These are phyloP conservation scores for Muntiacus reevesi DNA, from an alignment of 2,113 vertebrate species.

Conservation along the genomic window DNA sequence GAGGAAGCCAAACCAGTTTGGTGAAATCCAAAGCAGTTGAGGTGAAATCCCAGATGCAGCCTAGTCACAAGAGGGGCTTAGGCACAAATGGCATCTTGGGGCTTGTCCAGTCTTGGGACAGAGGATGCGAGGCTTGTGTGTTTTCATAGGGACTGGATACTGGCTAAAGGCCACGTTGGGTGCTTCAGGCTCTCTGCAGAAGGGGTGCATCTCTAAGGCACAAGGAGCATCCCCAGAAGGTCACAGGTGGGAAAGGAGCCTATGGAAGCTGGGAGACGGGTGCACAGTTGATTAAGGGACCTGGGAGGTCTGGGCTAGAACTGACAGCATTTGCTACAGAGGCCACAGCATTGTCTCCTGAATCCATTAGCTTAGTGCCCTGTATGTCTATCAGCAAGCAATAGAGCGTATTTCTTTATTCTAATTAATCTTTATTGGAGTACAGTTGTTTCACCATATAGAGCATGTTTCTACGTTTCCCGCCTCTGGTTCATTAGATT, in stretches of 20 bases:
- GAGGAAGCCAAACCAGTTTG: neutral
- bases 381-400: neutral
- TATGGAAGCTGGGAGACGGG: neutral
- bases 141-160: neutral
- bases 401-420: neutral
- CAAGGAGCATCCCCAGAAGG: neutral
- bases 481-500: neutral
- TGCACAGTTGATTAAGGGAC: neutral
- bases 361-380: neutral
- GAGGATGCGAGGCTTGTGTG: fast-evolving
- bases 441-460: neutral
- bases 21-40: neutral
- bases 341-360: neutral
- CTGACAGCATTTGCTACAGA: too few relatives aligned
- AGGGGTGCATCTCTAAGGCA: neutral
- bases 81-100: neutral
- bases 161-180: too few relatives aligned
- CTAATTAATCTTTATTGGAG: neutral
- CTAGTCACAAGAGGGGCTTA: neutral
- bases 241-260: neutral
- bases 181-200: neutral
- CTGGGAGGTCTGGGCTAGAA: too few relatives aligned
- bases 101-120: neutral
- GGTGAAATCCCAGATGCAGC: neutral
- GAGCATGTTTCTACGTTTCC: fast-evolving